A percentile compares a stretch with the other conserved stretches of the same genome.
phyloP scores from a whole-genome alignment of 2,888 invertebrate genomes.

The Mamestra brassicae region DNA sequence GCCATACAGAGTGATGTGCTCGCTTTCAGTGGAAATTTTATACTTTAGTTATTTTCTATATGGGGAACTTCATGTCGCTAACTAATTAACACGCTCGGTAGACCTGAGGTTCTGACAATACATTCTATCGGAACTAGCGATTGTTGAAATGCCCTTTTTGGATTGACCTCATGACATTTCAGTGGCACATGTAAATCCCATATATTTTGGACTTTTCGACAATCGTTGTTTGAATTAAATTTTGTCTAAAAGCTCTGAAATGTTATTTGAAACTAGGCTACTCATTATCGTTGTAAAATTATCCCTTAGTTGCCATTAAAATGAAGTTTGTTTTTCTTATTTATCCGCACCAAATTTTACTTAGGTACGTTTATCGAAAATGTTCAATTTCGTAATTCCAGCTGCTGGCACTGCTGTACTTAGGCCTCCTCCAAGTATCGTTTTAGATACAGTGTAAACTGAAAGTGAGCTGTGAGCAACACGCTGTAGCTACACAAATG shows the following conservation, averaged over 20 bases:
- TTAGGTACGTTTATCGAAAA: neutral
- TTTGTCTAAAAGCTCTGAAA: too few relatives aligned
- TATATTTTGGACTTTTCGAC: too few relatives aligned
- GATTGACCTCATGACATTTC: too few relatives aligned
- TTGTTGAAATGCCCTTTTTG: too few relatives aligned
- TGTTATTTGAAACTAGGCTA: neutral
- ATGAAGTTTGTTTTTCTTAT: neutral
- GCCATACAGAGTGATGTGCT: constrained; percentile 72
- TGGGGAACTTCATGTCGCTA: constrained; percentile 4
- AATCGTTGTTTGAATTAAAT: too few relatives aligned
- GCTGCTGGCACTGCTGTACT: too few relatives aligned
- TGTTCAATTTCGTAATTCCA: neutral
- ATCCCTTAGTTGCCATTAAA: neutral
- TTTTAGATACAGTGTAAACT: neutral
- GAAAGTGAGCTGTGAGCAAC: constrained; percentile 44
- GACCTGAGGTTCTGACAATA: neutral
- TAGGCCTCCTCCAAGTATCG: too few relatives aligned
- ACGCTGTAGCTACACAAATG: constrained; percentile 81
- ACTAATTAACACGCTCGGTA: constrained; percentile 24
- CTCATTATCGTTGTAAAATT: neutral
- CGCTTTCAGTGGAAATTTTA: constrained; percentile 34
- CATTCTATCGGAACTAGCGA: too few relatives aligned
- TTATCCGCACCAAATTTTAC: neutral
- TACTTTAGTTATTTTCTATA: neutral
- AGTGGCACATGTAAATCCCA: too few relatives aligned